Evolutionary conservation across 92 coral and sea anemone species (phyloP).

Genomic region (Parazoanthus swiftii): DNA sequence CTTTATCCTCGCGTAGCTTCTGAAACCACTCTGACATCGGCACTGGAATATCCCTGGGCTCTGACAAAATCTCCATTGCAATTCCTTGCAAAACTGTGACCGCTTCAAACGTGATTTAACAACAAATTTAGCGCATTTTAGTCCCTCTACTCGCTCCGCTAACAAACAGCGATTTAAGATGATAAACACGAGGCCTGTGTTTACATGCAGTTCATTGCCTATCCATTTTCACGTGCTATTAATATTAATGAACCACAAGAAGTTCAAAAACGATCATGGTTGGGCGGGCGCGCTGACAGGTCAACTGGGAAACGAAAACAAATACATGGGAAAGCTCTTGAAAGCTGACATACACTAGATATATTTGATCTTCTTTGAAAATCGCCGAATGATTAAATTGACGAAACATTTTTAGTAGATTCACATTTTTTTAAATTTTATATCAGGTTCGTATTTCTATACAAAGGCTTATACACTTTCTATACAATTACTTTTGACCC

Average conservation of each 20-base stretch:
- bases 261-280: constrained; percentile 26
- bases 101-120: not conserved
- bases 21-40: constrained; percentile 45
- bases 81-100: constrained; percentile 1
- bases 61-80: constrained; percentile 30
- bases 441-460: not conserved
- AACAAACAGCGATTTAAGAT: constrained; percentile 40
- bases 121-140: not conserved
- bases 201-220: constrained; percentile 29
- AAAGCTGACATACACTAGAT: not conserved
- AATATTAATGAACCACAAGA: constrained; percentile 32
- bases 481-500: not conserved
- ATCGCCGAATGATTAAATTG: not conserved
- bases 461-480: not conserved
- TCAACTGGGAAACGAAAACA: constrained; percentile 11
- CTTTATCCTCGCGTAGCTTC: constrained; percentile 40
- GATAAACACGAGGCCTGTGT: constrained; percentile 46
- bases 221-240: constrained; percentile 45
- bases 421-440: not conserved
- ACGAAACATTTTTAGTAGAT: not conserved
- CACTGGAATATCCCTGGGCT: constrained; percentile 31
- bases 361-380: not conserved
- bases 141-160: constrained; percentile 21
- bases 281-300: constrained; percentile 33
- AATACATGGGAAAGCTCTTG: not conserved